A percentile compares a stretch with the other conserved stretches of the same genome.
These are phyloP conservation scores for Athetis lepigone DNA, from an alignment of 2,888 invertebrate species.

Conservation along the genomic window DNA sequence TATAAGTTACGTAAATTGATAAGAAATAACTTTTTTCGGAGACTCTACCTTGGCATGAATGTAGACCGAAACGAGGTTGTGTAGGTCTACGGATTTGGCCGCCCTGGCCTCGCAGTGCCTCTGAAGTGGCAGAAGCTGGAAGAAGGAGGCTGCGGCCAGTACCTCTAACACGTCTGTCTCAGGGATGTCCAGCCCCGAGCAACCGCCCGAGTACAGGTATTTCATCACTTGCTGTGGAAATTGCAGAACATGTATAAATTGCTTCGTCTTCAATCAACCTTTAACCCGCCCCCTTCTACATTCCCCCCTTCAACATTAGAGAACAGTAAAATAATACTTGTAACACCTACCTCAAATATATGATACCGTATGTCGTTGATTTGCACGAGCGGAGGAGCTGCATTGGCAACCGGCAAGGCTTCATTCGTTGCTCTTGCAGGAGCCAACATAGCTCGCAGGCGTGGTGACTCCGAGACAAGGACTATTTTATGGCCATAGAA, in stretches of 20 bases:
- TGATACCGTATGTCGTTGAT: slow-evolving; percentile 98
- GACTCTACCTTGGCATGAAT: slow-evolving; percentile 95
- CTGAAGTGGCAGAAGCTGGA: slow-evolving; percentile 96
- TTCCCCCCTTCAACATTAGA: too few species aligned
- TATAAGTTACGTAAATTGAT: too few species aligned
- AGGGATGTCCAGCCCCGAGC: slow-evolving; percentile 94
- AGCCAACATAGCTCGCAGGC: slow-evolving; percentile 95
- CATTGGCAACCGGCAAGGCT: slow-evolving; percentile 68
- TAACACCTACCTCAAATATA: slow-evolving; percentile 94
- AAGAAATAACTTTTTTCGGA: too few species aligned
- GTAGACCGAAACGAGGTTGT: slow-evolving; percentile 97
- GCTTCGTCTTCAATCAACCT: too few species aligned
- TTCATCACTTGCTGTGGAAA: slow-evolving; percentile 95
- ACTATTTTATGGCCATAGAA: slow-evolving; percentile 99
- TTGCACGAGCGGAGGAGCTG: slow-evolving; percentile 94
- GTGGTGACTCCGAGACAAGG: slow-evolving; percentile 96
- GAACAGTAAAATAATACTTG: too few species aligned
- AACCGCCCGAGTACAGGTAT: slow-evolving; percentile 97
- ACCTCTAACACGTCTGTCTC: slow-evolving; percentile 96
- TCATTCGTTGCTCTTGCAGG: slow-evolving; percentile 77
- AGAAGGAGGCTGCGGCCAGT: slow-evolving; percentile 97
- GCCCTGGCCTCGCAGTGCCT: slow-evolving; percentile 96
- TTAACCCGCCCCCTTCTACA: too few species aligned
- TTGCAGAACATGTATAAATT: too few species aligned
- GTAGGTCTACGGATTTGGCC: slow-evolving; percentile 95